Percentiles rank a stretch among this genome's conserved stretches.
Evolutionary conservation across 2,113 vertebrate species (phyloP).

Genomic region (Apteryx owenii): DNA sequence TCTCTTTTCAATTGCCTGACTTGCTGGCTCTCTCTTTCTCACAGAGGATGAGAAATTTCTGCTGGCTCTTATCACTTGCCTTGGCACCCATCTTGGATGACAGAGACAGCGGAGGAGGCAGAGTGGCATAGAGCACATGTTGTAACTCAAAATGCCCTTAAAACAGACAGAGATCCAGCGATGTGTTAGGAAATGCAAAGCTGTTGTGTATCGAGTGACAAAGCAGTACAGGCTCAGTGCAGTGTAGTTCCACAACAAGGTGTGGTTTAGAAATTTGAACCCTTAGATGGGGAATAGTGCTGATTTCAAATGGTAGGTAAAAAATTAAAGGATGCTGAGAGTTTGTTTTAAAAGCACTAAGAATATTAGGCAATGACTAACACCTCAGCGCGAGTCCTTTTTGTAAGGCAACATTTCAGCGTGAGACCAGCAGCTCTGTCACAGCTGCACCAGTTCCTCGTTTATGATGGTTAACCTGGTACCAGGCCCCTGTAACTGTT

Average conservation of each 20-base stretch:
- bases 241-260: neutral
- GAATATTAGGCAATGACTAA: neutral
- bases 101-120: neutral
- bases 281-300: neutral
- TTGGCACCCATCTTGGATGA: neutral
- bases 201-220: neutral
- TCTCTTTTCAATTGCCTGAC: neutral
- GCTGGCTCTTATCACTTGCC: neutral
- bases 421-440: neutral
- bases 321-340: neutral
- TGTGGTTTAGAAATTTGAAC: neutral
- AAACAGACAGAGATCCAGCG: neutral
- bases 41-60: accelerated
- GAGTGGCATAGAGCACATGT: accelerated
- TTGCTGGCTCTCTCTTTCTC: neutral
- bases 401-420: neutral
- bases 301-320: neutral
- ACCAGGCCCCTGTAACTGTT: neutral
- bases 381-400: accelerated
- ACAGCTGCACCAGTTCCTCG: neutral
- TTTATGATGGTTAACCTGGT: neutral
- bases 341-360: neutral
- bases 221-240: neutral
- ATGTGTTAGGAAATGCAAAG: neutral
- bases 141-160: neutral